A percentile compares a stretch with the other conserved stretches of the same genome.
Evolutionary conservation across 2,888 invertebrate genomes (phyloP).

Genomic region (Agrypnus murinus): DNA sequence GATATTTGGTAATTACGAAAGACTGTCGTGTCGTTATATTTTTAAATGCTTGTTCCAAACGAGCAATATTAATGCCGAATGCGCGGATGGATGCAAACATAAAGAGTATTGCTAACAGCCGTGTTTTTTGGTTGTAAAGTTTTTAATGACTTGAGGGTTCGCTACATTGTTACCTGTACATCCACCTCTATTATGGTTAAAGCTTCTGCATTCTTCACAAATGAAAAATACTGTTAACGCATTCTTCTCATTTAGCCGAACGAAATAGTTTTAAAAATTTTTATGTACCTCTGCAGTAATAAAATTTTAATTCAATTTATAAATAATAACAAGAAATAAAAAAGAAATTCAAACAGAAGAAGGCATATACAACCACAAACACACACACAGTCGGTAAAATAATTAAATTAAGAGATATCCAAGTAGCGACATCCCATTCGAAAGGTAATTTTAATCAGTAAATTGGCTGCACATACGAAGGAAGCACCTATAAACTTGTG

Average conservation of each 20-base stretch:
- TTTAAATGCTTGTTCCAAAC: conserved; percentile 65
- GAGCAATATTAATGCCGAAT: conserved; percentile 66
- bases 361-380: not conserved
- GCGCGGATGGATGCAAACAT: conserved; percentile 62
- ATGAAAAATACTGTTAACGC: conserved; percentile 36
- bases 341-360: not conserved
- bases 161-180: conserved; percentile 55
- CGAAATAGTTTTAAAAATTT: conserved; percentile 25
- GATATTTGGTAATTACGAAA: conserved; percentile 53
- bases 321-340: too few species aligned
- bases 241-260: conserved; percentile 39
- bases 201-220: conserved; percentile 37
- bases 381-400: not conserved
- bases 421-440: conserved; percentile 36
- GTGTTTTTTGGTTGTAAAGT: conserved; percentile 63
- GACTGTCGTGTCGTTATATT: conserved; percentile 63
- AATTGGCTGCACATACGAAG: conserved; percentile 43
- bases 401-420: conserved; percentile 34
- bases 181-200: conserved; percentile 19
- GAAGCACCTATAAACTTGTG: conserved; percentile 60
- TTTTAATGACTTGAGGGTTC: conserved; percentile 64
- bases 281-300: too few species aligned
- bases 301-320: too few species aligned
- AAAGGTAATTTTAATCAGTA: conserved; percentile 46
- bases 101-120: conserved; percentile 65